Evolutionary conservation across 1,140 invertebrate genomes (phyloP).

Genomic region (Batillaria attramentaria): DNA sequence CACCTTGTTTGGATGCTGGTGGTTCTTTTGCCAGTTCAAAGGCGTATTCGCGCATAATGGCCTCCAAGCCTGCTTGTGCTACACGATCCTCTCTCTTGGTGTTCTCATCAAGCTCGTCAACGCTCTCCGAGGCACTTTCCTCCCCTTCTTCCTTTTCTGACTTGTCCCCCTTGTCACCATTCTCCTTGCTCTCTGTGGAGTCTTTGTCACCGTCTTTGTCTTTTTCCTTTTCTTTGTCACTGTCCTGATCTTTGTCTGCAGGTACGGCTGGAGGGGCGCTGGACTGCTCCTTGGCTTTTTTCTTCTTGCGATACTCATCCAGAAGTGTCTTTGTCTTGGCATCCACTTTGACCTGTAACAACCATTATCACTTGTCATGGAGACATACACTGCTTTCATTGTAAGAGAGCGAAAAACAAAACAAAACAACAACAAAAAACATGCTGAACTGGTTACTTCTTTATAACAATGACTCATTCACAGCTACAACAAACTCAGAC

Average conservation of each 20-base stretch:
- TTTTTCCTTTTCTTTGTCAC: conserved; percentile 48
- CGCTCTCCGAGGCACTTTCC: conserved; percentile 42
- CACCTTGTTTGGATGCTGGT: conserved; percentile 39
- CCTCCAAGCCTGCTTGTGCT: conserved; percentile 82
- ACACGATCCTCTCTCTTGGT: conserved; percentile 70
- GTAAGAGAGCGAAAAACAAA: too few relatives aligned
- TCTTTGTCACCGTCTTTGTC: conserved; percentile 51
- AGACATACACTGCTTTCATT: too few relatives aligned
- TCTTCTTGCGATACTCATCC: conserved; percentile 85
- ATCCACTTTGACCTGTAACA: conserved; percentile 87
- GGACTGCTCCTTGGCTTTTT: conserved; percentile 50
- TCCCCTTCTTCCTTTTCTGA: conserved; percentile 56
- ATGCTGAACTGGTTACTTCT: too few relatives aligned
- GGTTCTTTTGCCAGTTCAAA: conserved; percentile 78
- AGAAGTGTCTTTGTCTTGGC: conserved; percentile 95
- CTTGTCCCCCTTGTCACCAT: conserved; percentile 56
- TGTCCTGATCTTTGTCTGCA: conserved; percentile 46
- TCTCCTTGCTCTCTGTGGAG: conserved; percentile 51
- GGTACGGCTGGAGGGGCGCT: conserved; percentile 41
- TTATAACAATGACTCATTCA: too few relatives aligned
- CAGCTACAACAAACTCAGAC: too few relatives aligned
- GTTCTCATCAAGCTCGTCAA: conserved; percentile 66
- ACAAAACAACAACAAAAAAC: too few relatives aligned
- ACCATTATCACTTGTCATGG: too few relatives aligned
- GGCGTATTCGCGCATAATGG: conserved; percentile 87